A percentile compares a stretch with the other conserved stretches of the same genome.
phyloP scores from a whole-genome alignment of 2,888 invertebrate genomes.

The Torymus tubicola region DNA sequence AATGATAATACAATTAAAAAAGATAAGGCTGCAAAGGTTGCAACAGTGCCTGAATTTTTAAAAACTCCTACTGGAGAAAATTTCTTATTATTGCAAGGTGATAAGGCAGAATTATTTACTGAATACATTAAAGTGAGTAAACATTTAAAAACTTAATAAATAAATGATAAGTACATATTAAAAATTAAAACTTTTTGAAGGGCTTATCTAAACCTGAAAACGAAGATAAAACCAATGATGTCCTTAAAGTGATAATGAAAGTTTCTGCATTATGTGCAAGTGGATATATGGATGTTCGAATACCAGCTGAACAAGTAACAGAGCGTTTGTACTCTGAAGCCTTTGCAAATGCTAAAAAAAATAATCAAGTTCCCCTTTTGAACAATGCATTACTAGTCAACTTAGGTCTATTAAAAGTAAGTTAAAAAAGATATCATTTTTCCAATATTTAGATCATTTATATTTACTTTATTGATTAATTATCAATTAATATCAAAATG shows the following conservation, averaged over 20 bases:
- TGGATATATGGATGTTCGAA: conserved; percentile 77
- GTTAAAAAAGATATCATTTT: conserved; percentile 38
- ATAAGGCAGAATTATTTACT: conserved; percentile 66
- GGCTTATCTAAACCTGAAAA: conserved; percentile 56
- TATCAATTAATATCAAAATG: conserved; percentile 3
- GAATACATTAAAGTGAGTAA: conserved; percentile 68
- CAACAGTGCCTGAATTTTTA: conserved; percentile 77
- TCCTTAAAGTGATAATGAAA: conserved; percentile 77
- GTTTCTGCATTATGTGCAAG: conserved; percentile 79
- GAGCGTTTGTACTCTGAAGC: conserved; percentile 78
- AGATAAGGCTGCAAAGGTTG: conserved; percentile 58
- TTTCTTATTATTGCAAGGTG: conserved; percentile 76
- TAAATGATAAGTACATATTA: background rate
- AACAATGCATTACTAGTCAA: conserved; percentile 83
- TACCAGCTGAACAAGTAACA: conserved; percentile 75
- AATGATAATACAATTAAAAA: conserved; percentile 61
- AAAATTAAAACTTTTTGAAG: conserved; percentile 60
- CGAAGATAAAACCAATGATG: conserved; percentile 70
- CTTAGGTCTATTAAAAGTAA: conserved; percentile 85
- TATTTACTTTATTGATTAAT: background rate
- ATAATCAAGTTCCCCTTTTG: conserved; percentile 78
- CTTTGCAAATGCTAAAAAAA: conserved; percentile 77
- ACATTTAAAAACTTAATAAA: conserved; percentile 6
- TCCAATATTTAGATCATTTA: background rate
- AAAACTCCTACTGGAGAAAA: conserved; percentile 76